Conservation (phyloP, 2,888 invertebrate genomes). For the Dynastes tityus region DNA sequence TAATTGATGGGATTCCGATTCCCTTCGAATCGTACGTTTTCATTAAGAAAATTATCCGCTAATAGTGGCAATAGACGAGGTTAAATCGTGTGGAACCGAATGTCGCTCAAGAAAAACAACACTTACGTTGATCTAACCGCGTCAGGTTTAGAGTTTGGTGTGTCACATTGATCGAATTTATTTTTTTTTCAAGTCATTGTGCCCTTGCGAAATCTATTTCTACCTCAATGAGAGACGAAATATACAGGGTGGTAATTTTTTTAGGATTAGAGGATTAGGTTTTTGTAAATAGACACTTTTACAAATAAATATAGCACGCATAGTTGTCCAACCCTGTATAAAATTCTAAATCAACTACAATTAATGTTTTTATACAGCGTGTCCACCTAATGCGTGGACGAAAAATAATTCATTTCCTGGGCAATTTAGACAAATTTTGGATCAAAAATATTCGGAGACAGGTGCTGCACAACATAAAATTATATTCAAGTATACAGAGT, state of each 20-base stretch:
- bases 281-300: background rate
- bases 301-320: background rate
- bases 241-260: no score
- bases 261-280: background rate
- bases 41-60: conserved; percentile 62
- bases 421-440: no score
- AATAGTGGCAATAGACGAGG: conserved; percentile 60
- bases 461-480: no score
- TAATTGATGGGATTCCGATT: conserved; percentile 63
- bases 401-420: no score
- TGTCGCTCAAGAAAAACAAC: conserved; percentile 60
- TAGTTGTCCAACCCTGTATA: no score
- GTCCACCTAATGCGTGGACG: no score
- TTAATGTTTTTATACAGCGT: no score
- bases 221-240: no score
- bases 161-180: conserved; percentile 43
- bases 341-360: no score
- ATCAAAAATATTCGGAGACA: no score
- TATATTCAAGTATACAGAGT: no score
- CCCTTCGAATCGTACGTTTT: conserved; percentile 62
- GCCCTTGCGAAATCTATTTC: background rate
- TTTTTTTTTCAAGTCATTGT: conserved; percentile 40
- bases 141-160: background rate
- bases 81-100: conserved; percentile 61
- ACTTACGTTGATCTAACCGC: conserved; percentile 56